Percentiles rank a stretch among this genome's conserved stretches.
phyloP scores from a whole-genome alignment of 2,888 invertebrate species.

The Phania funesta region DNA sequence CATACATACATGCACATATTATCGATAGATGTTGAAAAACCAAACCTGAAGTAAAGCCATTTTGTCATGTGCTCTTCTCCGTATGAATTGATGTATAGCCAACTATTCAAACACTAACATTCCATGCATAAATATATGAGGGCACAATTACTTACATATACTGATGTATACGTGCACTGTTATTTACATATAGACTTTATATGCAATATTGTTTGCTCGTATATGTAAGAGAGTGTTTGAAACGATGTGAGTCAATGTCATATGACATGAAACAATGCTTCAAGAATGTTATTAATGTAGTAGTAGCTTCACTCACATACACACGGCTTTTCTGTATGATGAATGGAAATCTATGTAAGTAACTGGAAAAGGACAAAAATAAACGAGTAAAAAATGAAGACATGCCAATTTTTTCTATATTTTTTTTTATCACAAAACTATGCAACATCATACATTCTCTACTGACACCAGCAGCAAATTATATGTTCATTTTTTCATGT shows the following conservation, averaged over 20 bases:
- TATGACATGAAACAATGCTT: conserved; percentile 47
- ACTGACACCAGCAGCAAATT: conserved; percentile 36
- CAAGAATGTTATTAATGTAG: conserved; percentile 14
- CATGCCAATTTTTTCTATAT: conserved; percentile 38
- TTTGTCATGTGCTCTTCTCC: conserved; percentile 10
- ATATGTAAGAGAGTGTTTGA: conserved; percentile 22
- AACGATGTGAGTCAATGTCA: conserved; percentile 63
- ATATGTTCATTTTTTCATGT: background rate
- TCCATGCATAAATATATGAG: background rate
- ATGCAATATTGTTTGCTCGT: conserved; percentile 22
- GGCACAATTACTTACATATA: background rate
- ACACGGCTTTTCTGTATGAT: background rate
- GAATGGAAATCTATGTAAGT: conserved; percentile 59
- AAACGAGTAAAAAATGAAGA: conserved; percentile 58
- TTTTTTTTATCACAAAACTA: conserved; percentile 20
- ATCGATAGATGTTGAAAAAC: conserved; percentile 53
- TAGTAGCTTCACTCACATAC: background rate
- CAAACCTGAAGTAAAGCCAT: conserved; percentile 42
- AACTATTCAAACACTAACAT: conserved; percentile 23
- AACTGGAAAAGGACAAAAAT: conserved; percentile 47
- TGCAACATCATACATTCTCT: conserved; percentile 51
- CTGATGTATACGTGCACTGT: background rate
- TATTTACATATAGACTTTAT: background rate
- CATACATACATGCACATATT: conserved; percentile 26
- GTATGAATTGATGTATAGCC: conserved; percentile 34